phyloP scores from a whole-genome alignment of 2,797 vertebrate genomes.

The Chloroceryle inda region DNA sequence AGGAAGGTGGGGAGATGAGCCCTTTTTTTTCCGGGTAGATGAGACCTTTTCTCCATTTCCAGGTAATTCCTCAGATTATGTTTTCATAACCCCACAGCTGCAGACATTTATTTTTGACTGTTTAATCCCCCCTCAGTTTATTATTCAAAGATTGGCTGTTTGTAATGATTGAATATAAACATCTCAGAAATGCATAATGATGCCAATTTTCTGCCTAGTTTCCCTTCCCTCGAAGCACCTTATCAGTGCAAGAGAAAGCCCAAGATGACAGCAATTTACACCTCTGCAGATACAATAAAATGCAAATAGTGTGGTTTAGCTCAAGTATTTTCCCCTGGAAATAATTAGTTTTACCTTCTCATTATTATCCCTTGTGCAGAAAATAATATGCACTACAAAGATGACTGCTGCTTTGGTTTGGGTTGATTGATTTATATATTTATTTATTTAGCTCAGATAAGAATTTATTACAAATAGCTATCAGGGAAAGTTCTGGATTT shows the following conservation, averaged over 20 bases:
- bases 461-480: neutral
- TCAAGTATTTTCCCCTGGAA: neutral
- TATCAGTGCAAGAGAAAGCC: constrained; percentile 8
- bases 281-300: constrained; percentile 27
- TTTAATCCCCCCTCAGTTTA: neutral
- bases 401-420: neutral
- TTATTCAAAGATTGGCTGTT: neutral
- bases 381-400: neutral
- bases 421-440: neutral
- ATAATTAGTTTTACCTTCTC: neutral
- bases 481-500: neutral
- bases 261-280: constrained; percentile 22
- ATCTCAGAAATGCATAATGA: neutral
- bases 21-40: neutral
- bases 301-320: neutral
- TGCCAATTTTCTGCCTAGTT: constrained; percentile 7
- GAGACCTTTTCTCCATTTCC: neutral
- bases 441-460: neutral
- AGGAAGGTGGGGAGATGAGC: no score
- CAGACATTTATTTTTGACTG: neutral
- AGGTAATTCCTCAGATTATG: neutral
- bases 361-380: neutral
- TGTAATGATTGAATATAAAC: neutral
- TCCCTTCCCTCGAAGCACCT: neutral
- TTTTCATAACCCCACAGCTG: neutral